phyloP scores from a whole-genome alignment of 2,113 vertebrate species.

The Pygoscelis adeliae region DNA sequence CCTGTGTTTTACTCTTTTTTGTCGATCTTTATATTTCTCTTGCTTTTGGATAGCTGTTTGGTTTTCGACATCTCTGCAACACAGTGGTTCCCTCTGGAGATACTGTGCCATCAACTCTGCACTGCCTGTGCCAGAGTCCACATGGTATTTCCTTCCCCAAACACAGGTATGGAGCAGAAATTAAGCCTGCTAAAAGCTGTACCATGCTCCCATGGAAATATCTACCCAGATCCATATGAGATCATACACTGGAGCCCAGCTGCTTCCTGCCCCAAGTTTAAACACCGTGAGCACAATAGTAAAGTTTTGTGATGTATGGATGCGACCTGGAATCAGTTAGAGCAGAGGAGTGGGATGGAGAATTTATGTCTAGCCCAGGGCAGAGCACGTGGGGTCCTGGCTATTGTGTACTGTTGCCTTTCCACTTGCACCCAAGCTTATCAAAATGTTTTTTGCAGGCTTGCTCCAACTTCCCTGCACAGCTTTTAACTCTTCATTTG shows the following conservation, averaged over 20 bases:
- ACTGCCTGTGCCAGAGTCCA: not conserved
- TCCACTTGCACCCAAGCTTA: constrained; percentile 16
- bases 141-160: not conserved
- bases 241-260: constrained; percentile 24
- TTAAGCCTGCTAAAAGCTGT: not conserved
- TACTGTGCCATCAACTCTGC: not conserved
- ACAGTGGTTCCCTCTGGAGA: not conserved
- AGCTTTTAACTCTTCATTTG: constrained; percentile 17
- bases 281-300: not conserved
- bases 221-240: not conserved
- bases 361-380: constrained; percentile 50
- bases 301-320: constrained; percentile 28
- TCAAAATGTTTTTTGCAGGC: constrained; percentile 53
- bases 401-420: constrained; percentile 19
- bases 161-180: not conserved
- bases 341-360: not conserved
- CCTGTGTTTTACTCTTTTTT: not conserved
- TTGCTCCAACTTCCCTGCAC: not conserved
- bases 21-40: not conserved
- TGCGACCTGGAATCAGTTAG: constrained; percentile 59
- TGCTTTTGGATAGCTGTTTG: not conserved
- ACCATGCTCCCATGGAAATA: not conserved
- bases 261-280: constrained; percentile 54
- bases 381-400: constrained; percentile 31
- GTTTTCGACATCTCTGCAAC: not conserved